A percentile compares a stretch with the other conserved stretches of the same genome.
phyloP scores from a whole-genome alignment of 2,888 invertebrate genomes.

The Synanthedon myopaeformis region DNA sequence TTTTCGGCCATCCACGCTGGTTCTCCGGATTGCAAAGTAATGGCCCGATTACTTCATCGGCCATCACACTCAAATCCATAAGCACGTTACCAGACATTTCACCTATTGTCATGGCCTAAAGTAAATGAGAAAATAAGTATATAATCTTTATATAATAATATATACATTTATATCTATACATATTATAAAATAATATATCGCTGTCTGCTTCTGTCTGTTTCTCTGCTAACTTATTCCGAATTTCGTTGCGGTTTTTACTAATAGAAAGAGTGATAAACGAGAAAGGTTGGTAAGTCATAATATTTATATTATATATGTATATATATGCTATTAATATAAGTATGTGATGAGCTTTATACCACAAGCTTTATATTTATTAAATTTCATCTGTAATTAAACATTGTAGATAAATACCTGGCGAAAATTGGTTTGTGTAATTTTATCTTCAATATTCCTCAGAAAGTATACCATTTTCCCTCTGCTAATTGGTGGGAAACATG shows the following conservation, averaged over 20 bases:
- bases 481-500: slow-evolving; percentile 70
- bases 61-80: slow-evolving; percentile 75
- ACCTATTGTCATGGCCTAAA: slow-evolving; percentile 73
- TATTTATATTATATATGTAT: too few relatives aligned
- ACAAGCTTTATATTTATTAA: too few relatives aligned
- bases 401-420: slow-evolving; percentile 25
- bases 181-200: too few relatives aligned
- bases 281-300: too few relatives aligned
- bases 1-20: slow-evolving; percentile 79
- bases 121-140: slow-evolving; percentile 1
- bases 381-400: not conserved
- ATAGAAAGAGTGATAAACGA: too few relatives aligned
- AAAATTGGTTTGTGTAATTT: slow-evolving; percentile 73
- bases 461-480: slow-evolving; percentile 83
- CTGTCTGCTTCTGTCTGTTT: too few relatives aligned
- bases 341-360: too few relatives aligned
- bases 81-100: slow-evolving; percentile 79
- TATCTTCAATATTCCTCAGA: slow-evolving; percentile 73
- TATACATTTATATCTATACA: not conserved
- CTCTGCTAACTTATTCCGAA: too few relatives aligned
- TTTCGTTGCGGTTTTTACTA: too few relatives aligned
- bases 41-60: slow-evolving; percentile 81
- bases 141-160: not conserved
- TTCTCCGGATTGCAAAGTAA: slow-evolving; percentile 78
- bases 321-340: too few relatives aligned